A percentile compares a stretch with the other conserved stretches of the same genome.
Conservation (phyloP, 2,113 vertebrate species). For the Sapayoa aenigma region DNA sequence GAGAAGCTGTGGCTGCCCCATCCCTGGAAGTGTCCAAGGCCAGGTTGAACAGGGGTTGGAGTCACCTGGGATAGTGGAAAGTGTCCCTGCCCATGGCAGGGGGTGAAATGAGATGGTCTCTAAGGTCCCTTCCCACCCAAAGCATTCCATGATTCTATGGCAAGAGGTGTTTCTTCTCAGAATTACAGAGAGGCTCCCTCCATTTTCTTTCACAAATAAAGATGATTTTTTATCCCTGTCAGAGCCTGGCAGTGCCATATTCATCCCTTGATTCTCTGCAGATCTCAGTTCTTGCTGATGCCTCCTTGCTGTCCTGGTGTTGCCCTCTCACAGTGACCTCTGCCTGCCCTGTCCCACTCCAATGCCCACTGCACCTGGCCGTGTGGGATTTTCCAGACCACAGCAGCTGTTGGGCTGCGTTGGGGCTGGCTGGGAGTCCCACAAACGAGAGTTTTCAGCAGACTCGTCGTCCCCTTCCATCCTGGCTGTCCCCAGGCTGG, state of each 20-base stretch:
- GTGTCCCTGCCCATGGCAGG: background rate
- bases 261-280: background rate
- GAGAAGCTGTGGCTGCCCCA: background rate
- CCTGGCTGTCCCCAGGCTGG: fast-evolving
- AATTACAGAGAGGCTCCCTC: background rate
- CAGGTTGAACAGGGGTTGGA: fast-evolving
- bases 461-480: background rate
- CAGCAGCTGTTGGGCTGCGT: fast-evolving
- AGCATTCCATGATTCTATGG: background rate
- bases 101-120: fast-evolving
- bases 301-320: background rate
- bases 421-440: background rate
- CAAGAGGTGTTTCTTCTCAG: background rate
- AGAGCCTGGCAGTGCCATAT: background rate
- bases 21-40: fast-evolving
- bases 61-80: fast-evolving
- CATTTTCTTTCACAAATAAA: background rate
- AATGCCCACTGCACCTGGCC: background rate
- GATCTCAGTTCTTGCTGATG: background rate
- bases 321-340: background rate
- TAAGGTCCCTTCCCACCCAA: background rate
- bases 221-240: background rate
- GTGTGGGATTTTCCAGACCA: background rate
- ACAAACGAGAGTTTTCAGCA: fast-evolving
- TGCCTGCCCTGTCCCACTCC: background rate